Evolutionary conservation across 2,888 invertebrate species (phyloP), one percentile per base, ranked within the genome.

Genomic region (Norana najaformis): DNA sequence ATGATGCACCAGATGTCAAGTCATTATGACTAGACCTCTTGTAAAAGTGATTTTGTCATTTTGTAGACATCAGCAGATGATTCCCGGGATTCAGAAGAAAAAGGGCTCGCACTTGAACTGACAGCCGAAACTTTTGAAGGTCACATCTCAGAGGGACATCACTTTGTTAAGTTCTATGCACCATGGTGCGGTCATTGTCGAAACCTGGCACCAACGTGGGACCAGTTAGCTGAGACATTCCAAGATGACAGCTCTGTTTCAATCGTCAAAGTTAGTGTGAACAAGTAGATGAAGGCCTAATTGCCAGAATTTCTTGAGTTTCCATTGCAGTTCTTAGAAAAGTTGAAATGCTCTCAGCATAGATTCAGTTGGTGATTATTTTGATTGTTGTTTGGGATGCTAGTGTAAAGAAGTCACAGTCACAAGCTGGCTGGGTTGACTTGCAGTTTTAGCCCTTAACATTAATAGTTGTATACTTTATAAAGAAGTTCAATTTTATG

Each of bases 131-230:
- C 38, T 34, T 98, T 98, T 93, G 96, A 96, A 83, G 96, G 96
- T 53, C 96, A 96, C 90, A 95, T 97, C 83, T 96, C 96, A 92
- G 96, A 39, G 89, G 97, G 97, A 89, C 96, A 96, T 93, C 97
- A 97, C 95, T 98, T 98, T 94, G 96, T 98, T 4, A 97, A 98
- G 95, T 98, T 98, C 95, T 98, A 97, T 95, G 97, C 97, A 0
- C 97, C 98, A 0, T 92, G 98, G 98, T 98, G 98, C 95, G 96
- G 97, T 89, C 89, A 89, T 82, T 89, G 89, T 83, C 35, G 82
- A 83, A 38, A 89, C 36, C 89, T 89, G 38, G 82, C 89, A 30
- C 89, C 89, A 35, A 83, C 30, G 11, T 89, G 89, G 89, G 89
- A 89, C 38, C 20, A 38, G 83, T 85, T 85, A 16, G 85, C 85